Evolutionary conservation across 2,797 vertebrate genomes (phyloP), one percentile per base, ranked within the genome.

Genomic region (Tolypeutes matacus): DNA sequence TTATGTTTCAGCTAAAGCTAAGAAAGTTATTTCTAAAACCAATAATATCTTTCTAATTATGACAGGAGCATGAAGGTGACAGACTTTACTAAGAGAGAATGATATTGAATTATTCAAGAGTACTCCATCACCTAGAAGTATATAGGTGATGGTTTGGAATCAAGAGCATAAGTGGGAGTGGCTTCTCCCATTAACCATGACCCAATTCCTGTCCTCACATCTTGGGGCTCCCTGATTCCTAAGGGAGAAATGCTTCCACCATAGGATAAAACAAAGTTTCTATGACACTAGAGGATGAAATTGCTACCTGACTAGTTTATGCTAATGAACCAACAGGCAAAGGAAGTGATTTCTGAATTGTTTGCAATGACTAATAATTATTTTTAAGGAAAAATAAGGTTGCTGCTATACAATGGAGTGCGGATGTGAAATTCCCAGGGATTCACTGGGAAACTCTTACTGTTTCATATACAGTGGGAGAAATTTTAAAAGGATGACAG

Each of bases 51-150:
- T 93, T 93, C 93, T 96, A 80, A 92, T 96, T 62, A 31, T 93
- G 94, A 94, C 31, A 89, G 49, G 42, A 93, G 64, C 14, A 10
- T 92, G 85, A 97, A 96, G 78, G 69, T 86, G 90, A 97, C 85
- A 94, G 96, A 92, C 56, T 93, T 93, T 72, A 86, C 67, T 73
- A 95, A 90, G 85, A 96, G 73, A 95, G 73, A 83, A 93, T 60
- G 39, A 75, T 6, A 1, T 17, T 97, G 94, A 97, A 97, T 98
- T 97, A 96, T 97, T 98, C 86, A 97, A 91, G 12, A 86, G 58
- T 56, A 42, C 13, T 15, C 20, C 1, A 29, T 29, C 13, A 31
- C 49, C 29, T n/a, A 53, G 51, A 93, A 51, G 8, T 39, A 49
- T 23, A 65, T 25, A 65, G 1, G 29, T 11, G 18, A 39, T 39